These are phyloP conservation scores for Cyclargus thomasi DNA, from an alignment of 1,140 invertebrate genomes.

Conservation along the genomic window DNA sequence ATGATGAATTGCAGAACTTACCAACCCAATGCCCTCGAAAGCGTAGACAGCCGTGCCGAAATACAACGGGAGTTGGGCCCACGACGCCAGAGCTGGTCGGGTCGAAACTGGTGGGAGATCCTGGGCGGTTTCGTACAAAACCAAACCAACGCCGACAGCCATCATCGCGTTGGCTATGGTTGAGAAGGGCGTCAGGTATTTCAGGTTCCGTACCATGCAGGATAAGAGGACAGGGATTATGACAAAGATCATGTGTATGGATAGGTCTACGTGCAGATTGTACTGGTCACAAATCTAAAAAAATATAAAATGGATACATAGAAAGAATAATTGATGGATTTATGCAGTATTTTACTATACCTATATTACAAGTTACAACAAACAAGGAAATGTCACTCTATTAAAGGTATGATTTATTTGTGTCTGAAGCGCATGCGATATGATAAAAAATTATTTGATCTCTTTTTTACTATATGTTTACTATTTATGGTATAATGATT, in stretches of 20 bases:
- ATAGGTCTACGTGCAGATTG: conserved; percentile 76
- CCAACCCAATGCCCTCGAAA: conserved; percentile 87
- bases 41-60: conserved; percentile 87
- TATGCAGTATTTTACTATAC: too few species aligned
- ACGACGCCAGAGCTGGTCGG: conserved; percentile 76
- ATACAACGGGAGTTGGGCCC: conserved; percentile 80
- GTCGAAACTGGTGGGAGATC: conserved; percentile 78
- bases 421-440: too few species aligned
- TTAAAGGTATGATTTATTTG: too few species aligned
- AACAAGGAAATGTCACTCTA: too few species aligned
- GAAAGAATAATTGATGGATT: too few species aligned
- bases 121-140: conserved; percentile 82
- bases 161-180: conserved; percentile 84
- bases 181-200: conserved; percentile 83
- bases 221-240: conserved; percentile 83
- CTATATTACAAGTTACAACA: too few species aligned
- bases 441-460: too few species aligned
- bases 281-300: conserved; percentile 80
- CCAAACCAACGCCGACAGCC: conserved; percentile 78
- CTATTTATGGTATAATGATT: too few species aligned
- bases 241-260: conserved; percentile 82
- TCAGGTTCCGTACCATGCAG: conserved; percentile 85
- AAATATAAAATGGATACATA: conserved; percentile 14
- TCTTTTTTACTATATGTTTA: too few species aligned
- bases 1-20: conserved; percentile 51